Base-by-base conservation (phyloP, 2,797 vertebrate species). In the Molossus alvarezi region DNA sequence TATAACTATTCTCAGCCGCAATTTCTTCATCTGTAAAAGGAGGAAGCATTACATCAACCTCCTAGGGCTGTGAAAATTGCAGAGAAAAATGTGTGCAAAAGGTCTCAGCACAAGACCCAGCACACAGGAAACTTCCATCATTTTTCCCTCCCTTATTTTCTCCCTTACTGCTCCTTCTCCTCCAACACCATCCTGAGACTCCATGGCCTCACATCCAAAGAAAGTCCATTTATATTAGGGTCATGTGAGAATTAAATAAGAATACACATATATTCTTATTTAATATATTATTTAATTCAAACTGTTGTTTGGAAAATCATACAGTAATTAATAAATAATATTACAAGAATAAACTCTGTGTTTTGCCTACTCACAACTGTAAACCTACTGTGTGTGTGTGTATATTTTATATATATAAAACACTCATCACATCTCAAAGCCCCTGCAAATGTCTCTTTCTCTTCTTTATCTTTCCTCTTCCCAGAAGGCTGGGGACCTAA, bases 1-100 rank as follows among this genome's bases (percentile, higher is more conserved):
- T 64, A 27, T 29, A 76, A 90, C 27, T 71, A 80, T n/a, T 51
- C 4, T 75, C 33, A 72, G 1, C 12, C 62, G 86, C 45, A 48
- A 79, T 86, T 83, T 91, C 29, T 91, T 94, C 51, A 79, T 75
- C 62, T 75, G 21, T 33, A 85, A 83, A 94, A 79, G 62, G 25
- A 14, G 27, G 37, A 84, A 88, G 33, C 65, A 29, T 77, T 67
- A 64, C 5, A 23, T 51, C 82, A 73, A 23, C 53, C 53, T 91
- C 64, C 45, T n/a, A 88, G 37, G 41, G 25, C 62, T 85, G 6
- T 33, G 21, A 90, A 90, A 79, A 93, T 53, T 88, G n/a, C 64
- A 85, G 12, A 91, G 20, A 73, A 86, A 82, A 82, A 27, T 84
- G 67, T 53, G n/a, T 90, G 8, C 23, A 75, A 88, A 91, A 45